These are phyloP conservation scores for Hipposideros larvatus DNA, from an alignment of 2,797 vertebrate genomes.

Conservation along the genomic window DNA sequence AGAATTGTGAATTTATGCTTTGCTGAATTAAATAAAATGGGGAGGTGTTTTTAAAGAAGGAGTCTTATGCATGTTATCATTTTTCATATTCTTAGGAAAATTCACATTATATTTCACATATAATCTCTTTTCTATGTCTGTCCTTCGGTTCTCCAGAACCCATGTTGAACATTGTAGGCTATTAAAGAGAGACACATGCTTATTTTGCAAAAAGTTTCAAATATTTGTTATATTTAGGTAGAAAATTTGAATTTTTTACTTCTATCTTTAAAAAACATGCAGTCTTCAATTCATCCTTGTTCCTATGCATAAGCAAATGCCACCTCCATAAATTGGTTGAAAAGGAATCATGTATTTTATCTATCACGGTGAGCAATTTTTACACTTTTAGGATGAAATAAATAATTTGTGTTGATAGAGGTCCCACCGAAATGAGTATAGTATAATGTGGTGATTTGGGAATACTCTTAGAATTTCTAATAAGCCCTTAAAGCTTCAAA, in stretches of 20 bases:
- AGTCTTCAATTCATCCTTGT: neutral
- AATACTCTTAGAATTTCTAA: conserved; percentile 84
- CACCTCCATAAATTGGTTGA: neutral
- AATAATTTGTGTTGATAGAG: conserved; percentile 74
- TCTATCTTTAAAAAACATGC: neutral
- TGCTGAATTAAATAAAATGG: conserved; percentile 27
- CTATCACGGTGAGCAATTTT: conserved; percentile 18
- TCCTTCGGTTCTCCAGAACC: conserved; percentile 78
- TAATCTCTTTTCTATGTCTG: conserved; percentile 63
- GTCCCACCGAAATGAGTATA: conserved; percentile 19
- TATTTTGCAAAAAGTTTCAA: conserved; percentile 48
- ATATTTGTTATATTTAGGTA: conserved; percentile 33
- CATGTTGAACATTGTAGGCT: neutral
- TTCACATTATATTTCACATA: conserved; percentile 77
- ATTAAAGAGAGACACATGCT: neutral
- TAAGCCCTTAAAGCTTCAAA: conserved; percentile 77
- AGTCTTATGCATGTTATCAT: conserved; percentile 64
- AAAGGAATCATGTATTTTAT: conserved; percentile 49
- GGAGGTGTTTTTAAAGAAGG: conserved; percentile 65
- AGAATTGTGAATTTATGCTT: conserved; percentile 65
- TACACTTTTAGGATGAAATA: conserved; percentile 53
- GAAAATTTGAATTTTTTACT: conserved; percentile 54
- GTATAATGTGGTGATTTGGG: conserved; percentile 84
- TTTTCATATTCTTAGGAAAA: conserved; percentile 82
- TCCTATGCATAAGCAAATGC: neutral